Evolutionary conservation across 2,113 vertebrate genomes (phyloP).

Genomic region (Dipodomys ordii): DNA sequence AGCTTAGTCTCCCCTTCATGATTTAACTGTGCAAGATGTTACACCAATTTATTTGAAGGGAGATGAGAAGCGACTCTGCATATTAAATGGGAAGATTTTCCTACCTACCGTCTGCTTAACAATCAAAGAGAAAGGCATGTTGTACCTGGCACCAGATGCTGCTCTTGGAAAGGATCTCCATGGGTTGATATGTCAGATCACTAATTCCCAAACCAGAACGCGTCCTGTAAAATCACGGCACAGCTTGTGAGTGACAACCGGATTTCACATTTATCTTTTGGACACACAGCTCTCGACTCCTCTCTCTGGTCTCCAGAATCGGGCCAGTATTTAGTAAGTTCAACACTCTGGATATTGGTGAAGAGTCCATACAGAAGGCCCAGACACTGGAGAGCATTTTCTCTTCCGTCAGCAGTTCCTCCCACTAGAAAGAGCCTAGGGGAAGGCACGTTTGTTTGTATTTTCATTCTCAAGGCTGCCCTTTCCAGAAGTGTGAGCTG

Average conservation of each 20-base stretch:
- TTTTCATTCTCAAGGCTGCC: background rate
- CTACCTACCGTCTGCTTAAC: constrained; percentile 58
- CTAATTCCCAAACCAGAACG: background rate
- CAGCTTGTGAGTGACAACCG: background rate
- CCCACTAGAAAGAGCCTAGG: background rate
- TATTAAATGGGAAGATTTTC: constrained; percentile 65
- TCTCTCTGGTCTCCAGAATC: background rate
- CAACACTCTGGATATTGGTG: background rate
- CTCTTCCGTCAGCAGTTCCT: background rate
- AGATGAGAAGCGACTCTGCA: constrained; percentile 65
- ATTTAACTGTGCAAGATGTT: constrained; percentile 75
- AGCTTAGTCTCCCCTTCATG: constrained; percentile 64
- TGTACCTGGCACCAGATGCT: constrained; percentile 53
- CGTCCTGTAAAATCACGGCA: background rate
- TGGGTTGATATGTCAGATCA: accelerated
- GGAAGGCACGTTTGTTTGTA: background rate
- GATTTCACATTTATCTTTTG: background rate
- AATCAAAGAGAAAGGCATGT: constrained; percentile 57
- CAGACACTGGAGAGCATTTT: accelerated
- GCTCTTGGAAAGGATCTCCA: constrained; percentile 55
- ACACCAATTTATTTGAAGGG: constrained; percentile 67
- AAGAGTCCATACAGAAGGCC: background rate
- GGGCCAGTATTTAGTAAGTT: accelerated
- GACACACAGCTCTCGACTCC: accelerated
- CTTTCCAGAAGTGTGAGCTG: background rate